These are phyloP conservation scores for Drosophila stalkeri DNA, from an alignment of 2,888 invertebrate genomes.

Conservation along the genomic window DNA sequence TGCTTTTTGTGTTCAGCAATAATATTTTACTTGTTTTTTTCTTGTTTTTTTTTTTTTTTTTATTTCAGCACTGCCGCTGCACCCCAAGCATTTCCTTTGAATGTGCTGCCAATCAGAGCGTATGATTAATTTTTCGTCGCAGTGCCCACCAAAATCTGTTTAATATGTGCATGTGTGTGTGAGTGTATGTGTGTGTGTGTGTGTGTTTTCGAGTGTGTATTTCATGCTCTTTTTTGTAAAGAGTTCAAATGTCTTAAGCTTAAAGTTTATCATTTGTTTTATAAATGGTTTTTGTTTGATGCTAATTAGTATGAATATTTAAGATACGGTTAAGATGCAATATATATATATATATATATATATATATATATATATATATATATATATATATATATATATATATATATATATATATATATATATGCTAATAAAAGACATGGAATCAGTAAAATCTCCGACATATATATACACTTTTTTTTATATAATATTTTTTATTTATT, in stretches of 20 bases:
- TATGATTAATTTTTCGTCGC: conserved; percentile 79
- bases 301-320: not conserved
- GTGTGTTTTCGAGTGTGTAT: too few species aligned
- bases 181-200: not conserved
- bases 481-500: too few species aligned
- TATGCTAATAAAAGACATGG: too few species aligned
- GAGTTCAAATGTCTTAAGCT: conserved; percentile 13
- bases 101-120: conserved; percentile 77
- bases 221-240: not conserved
- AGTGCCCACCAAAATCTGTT: conserved; percentile 27
- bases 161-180: not conserved
- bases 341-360: too few species aligned
- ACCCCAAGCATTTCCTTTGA: conserved; percentile 34
- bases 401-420: too few species aligned
- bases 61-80: not conserved
- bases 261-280: not conserved
- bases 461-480: too few species aligned
- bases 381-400: too few species aligned
- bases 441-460: too few species aligned
- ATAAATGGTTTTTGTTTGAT: not conserved
- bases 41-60: too few species aligned
- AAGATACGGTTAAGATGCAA: not conserved
- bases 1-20: conserved; percentile 76
- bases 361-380: too few species aligned
- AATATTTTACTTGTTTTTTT: conserved; percentile 59